Conservation (phyloP, 2,888 invertebrate genomes). For the Caenorhabditis parvicauda region DNA sequence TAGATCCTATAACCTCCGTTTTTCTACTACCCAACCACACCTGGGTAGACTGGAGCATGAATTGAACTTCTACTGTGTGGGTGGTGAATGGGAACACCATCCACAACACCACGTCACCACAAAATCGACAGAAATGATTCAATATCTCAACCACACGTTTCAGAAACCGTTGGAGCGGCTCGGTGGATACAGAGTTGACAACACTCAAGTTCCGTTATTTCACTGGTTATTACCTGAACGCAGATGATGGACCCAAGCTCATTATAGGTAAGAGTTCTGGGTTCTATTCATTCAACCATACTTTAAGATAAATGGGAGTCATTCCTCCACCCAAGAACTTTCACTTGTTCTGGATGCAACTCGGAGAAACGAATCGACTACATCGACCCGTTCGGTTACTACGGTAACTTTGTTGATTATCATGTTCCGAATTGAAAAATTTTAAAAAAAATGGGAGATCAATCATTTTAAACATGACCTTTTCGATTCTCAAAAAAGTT, state of each 20-base stretch:
- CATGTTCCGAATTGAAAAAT: too few relatives aligned
- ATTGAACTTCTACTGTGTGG: too few relatives aligned
- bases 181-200: slow-evolving; percentile 33
- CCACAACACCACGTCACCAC: neutral
- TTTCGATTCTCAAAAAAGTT: neutral
- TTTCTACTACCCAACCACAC: too few relatives aligned
- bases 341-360: slow-evolving; percentile 24
- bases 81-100: neutral
- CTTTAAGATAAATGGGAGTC: slow-evolving; percentile 30
- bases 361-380: slow-evolving; percentile 32
- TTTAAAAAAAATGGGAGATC: neutral
- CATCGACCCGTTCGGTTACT: slow-evolving; percentile 42
- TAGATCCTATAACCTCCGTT: neutral
- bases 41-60: too few relatives aligned
- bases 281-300: neutral
- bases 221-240: slow-evolving; percentile 52
- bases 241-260: slow-evolving; percentile 36
- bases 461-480: neutral
- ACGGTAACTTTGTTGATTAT: slow-evolving; percentile 22
- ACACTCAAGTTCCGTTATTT: slow-evolving; percentile 58
- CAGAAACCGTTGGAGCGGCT: slow-evolving; percentile 46
- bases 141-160: slow-evolving; percentile 2
- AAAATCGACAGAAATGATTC: neutral
- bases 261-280: slow-evolving; percentile 17
- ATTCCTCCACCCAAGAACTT: slow-evolving; percentile 31